These are phyloP conservation scores for Harpegnathos saltator DNA, from an alignment of 1,140 invertebrate species.

Conservation along the genomic window DNA sequence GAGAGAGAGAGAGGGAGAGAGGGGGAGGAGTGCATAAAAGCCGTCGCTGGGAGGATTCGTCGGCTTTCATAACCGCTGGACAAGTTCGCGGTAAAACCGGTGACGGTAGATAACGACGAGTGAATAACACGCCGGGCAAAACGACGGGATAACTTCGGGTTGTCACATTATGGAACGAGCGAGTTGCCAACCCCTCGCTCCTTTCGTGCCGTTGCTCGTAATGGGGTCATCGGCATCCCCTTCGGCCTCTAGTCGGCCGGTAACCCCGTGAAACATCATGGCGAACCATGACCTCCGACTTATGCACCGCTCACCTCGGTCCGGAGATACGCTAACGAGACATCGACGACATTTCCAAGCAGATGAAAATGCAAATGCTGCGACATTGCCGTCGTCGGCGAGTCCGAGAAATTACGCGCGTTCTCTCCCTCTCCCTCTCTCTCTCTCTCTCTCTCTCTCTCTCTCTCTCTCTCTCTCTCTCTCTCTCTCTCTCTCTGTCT, in stretches of 20 bases:
- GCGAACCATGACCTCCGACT: conserved; percentile 45
- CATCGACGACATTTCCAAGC: conserved; percentile 65
- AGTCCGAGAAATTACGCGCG: conserved; percentile 25
- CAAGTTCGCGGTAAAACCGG: conserved; percentile 25
- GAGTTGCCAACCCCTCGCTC: conserved; percentile 2
- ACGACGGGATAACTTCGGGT: conserved; percentile 9
- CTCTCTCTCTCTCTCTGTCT: neutral
- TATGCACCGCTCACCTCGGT: conserved; percentile 36
- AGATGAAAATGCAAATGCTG: conserved; percentile 54
- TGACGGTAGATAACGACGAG: conserved; percentile 59
- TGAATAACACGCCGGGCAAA: conserved; percentile 55
- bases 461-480: neutral
- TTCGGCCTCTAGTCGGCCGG: neutral
- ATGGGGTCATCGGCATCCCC: conserved; percentile 10
- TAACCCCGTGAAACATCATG: conserved; percentile 18
- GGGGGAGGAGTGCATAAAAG: neutral
- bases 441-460: conserved; percentile 1
- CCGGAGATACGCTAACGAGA: conserved; percentile 71
- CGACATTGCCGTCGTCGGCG: neutral
- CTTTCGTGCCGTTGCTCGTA: conserved; percentile 5
- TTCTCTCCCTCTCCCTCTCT: neutral
- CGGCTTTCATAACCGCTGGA: conserved; percentile 47
- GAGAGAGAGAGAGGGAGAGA: too few species aligned
- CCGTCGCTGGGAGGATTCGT: conserved; percentile 7
- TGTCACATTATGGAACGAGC: conserved; percentile 57